These are phyloP conservation scores for Fulica atra DNA, from an alignment of 2,113 vertebrate genomes.

Conservation along the genomic window DNA sequence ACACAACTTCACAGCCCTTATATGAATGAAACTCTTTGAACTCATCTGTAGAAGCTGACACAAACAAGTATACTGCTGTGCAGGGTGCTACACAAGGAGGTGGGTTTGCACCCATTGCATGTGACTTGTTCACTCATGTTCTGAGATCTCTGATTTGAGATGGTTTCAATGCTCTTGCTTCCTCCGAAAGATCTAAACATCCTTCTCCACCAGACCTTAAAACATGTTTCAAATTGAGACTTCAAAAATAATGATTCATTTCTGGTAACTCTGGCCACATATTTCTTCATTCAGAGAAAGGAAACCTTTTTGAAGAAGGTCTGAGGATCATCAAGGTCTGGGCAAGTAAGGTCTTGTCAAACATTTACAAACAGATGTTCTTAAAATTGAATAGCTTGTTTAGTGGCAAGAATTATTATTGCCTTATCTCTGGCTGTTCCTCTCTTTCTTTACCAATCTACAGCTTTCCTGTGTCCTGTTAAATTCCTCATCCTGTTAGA, in stretches of 20 bases:
- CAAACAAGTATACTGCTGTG: not conserved
- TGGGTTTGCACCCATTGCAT: not conserved
- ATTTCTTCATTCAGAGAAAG: constrained; percentile 1
- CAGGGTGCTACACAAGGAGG: not conserved
- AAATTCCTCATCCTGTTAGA: constrained; percentile 53
- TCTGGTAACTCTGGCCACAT: not conserved
- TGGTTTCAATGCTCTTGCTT: not conserved
- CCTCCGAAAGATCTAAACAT: not conserved
- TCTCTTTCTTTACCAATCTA: constrained; percentile 57
- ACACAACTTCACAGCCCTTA: not conserved
- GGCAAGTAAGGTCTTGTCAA: constrained; percentile 33
- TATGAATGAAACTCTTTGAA: not conserved
- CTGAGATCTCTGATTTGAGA: not conserved
- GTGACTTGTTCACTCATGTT: rapidly evolving
- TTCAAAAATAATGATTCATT: not conserved
- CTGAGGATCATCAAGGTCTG: constrained; percentile 5
- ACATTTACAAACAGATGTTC: constrained; percentile 16
- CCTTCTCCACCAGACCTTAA: not conserved
- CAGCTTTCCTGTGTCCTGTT: constrained; percentile 51
- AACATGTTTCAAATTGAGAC: not conserved
- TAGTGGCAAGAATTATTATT: constrained; percentile 12
- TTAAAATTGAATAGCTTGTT: constrained; percentile 10
- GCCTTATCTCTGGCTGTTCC: constrained; percentile 60
- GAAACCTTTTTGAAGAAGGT: not conserved
- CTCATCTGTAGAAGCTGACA: not conserved